These are phyloP conservation scores for Argya squamiceps DNA, from an alignment of 2,797 vertebrate genomes.

Conservation along the genomic window DNA sequence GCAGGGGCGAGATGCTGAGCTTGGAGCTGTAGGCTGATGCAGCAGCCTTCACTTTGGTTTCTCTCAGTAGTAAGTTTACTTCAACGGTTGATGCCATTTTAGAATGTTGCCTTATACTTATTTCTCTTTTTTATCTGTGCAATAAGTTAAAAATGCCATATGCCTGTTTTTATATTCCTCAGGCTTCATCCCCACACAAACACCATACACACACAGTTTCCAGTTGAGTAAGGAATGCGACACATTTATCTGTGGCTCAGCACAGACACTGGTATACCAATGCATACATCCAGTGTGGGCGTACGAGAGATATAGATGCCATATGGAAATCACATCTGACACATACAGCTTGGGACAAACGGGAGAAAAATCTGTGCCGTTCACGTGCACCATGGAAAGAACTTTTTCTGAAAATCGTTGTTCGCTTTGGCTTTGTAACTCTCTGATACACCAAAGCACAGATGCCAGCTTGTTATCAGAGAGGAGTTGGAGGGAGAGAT, in stretches of 20 bases:
- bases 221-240: conserved; percentile 63
- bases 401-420: not conserved
- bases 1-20: not conserved
- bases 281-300: conserved; percentile 46
- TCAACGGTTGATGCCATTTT: conserved; percentile 31
- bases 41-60: not conserved
- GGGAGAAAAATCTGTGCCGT: conserved; percentile 41
- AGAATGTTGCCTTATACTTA: conserved; percentile 13
- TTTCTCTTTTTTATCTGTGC: conserved; percentile 56
- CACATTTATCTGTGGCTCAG: conserved; percentile 51
- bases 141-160: conserved; percentile 60
- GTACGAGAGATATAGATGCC: conserved; percentile 37
- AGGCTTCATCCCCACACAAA: conserved; percentile 41
- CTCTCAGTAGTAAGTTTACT: conserved; percentile 9
- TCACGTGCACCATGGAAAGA: not conserved
- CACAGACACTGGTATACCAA: conserved; percentile 15
- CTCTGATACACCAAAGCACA: not conserved
- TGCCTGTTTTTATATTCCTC: conserved; percentile 68
- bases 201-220: conserved; percentile 10
- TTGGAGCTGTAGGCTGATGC: not conserved
- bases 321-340: conserved; percentile 66
- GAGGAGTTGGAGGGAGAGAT: not conserved
- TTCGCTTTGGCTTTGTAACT: conserved; percentile 2
- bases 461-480: not conserved
- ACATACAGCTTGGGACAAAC: conserved; percentile 54